Conservation (phyloP, 2,113 vertebrate species). For the Dryoscopus gambensis region DNA sequence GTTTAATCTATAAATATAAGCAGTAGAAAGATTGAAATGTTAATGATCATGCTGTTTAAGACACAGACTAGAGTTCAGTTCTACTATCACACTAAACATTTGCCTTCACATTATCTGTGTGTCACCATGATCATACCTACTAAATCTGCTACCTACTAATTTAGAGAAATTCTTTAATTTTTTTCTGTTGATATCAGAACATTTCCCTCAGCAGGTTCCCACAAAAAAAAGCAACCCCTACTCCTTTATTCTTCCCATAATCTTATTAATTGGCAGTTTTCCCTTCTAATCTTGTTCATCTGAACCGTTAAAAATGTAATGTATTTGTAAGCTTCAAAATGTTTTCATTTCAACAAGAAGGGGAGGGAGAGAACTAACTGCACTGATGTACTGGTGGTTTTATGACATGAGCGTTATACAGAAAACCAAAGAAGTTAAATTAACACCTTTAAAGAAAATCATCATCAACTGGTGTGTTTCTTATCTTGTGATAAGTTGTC, state of each 20-base stretch:
- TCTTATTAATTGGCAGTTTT: not conserved
- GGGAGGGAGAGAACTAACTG: not conserved
- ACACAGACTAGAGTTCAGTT: not conserved
- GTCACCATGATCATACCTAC: not conserved
- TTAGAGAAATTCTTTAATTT: not conserved
- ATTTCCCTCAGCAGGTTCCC: not conserved
- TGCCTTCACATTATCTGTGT: fast-evolving
- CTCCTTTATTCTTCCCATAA: not conserved
- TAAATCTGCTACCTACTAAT: not conserved
- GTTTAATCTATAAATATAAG: not conserved
- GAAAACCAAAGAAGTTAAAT: not conserved
- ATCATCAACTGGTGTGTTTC: not conserved
- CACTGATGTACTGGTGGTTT: not conserved
- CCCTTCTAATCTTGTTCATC: not conserved
- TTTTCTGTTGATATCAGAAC: not conserved
- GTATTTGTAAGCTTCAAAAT: not conserved
- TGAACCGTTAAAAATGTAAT: not conserved
- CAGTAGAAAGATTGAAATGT: not conserved
- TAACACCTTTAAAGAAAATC: not conserved
- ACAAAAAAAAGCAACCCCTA: not conserved
- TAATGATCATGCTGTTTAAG: not conserved
- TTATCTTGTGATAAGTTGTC: not conserved
- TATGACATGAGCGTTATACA: not conserved
- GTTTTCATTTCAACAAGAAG: not conserved
- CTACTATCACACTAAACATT: not conserved